Conservation (phyloP, 2,888 invertebrate genomes). For the Amiota mariae region DNA sequence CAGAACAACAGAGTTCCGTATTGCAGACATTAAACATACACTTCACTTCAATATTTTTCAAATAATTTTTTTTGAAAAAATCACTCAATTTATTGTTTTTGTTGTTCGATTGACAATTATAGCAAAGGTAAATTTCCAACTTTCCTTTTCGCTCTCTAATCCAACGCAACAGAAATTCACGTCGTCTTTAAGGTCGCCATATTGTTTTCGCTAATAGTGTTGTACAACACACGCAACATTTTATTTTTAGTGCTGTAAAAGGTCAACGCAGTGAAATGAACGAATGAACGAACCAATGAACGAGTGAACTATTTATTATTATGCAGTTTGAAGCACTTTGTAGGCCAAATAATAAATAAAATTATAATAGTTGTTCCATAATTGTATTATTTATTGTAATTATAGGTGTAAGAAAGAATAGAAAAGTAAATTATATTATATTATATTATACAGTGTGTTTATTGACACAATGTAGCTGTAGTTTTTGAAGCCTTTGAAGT, state of each 20-base stretch:
- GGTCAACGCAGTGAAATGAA: no score
- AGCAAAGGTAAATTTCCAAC: conserved; percentile 36
- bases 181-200: conserved; percentile 68
- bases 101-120: not conserved
- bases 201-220: conserved; percentile 55
- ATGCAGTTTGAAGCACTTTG: no score
- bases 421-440: no score
- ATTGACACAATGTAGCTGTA: conserved; percentile 29
- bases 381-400: no score
- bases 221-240: conserved; percentile 33
- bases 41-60: conserved; percentile 58
- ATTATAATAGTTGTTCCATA: no score
- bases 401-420: no score
- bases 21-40: conserved; percentile 71
- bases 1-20: conserved; percentile 66
- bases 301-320: no score
- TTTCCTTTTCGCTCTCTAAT: conserved; percentile 32
- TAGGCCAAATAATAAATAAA: no score
- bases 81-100: conserved; percentile 5
- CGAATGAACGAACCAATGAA: no score
- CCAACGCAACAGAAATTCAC: conserved; percentile 53
- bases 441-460: no score
- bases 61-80: conserved; percentile 57
- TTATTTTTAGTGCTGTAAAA: conserved; percentile 30
- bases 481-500: not conserved